These are phyloP conservation scores for Drosophila paramelanica DNA, from an alignment of 2,888 invertebrate species.

Conservation along the genomic window DNA sequence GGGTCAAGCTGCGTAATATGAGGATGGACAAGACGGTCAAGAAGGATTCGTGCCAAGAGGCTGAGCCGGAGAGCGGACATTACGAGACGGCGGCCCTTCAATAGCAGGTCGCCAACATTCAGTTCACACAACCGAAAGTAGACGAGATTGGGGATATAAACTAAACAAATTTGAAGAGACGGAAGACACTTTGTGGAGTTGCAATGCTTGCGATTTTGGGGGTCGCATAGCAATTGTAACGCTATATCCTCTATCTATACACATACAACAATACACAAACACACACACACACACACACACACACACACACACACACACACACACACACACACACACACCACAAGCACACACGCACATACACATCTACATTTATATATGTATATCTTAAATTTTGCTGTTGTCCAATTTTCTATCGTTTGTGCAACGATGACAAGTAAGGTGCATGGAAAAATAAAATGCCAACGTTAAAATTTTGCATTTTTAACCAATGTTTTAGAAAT, in stretches of 20 bases:
- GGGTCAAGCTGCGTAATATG: slow-evolving; percentile 42
- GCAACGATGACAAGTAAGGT: slow-evolving; percentile 26
- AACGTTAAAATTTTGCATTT: background rate
- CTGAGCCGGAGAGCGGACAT: background rate
- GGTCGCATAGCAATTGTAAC: slow-evolving; percentile 36
- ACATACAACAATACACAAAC: no score
- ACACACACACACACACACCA: no score
- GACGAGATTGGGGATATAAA: background rate
- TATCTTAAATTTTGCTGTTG: slow-evolving; percentile 26
- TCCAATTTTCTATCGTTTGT: slow-evolving; percentile 13
- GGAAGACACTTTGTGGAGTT: slow-evolving; percentile 18
- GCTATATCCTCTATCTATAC: background rate
- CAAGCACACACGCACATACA: background rate
- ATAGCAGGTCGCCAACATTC: background rate
- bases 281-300: background rate
- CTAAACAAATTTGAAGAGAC: slow-evolving; percentile 12
- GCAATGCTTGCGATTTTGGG: slow-evolving; percentile 40
- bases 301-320: background rate
- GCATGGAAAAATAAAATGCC: background rate
- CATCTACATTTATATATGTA: no score
- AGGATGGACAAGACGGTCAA: background rate
- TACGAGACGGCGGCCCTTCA: background rate
- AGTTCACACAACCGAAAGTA: background rate
- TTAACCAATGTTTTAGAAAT: background rate
- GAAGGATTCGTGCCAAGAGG: background rate